phyloP scores from a whole-genome alignment of 2,888 invertebrate species.

The Hemistola chrysoprasaria region DNA sequence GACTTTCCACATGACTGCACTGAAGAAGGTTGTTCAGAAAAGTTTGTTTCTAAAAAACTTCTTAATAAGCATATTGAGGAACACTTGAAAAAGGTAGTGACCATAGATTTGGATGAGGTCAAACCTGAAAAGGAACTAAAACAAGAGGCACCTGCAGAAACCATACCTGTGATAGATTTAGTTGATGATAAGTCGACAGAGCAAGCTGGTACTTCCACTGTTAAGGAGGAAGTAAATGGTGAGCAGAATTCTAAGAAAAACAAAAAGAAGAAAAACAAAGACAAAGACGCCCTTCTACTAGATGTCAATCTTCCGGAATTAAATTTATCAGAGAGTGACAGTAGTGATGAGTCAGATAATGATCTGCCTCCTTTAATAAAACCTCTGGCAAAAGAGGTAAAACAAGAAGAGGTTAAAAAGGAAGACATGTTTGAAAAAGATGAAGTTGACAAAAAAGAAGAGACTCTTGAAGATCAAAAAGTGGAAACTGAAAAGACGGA shows the following conservation, averaged over 20 bases:
- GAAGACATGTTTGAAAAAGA: too few relatives aligned
- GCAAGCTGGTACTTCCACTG: conserved; percentile 57
- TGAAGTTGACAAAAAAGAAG: conserved; percentile 36
- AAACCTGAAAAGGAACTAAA: conserved; percentile 44
- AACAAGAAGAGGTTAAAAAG: conserved; percentile 38
- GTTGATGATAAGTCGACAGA: conserved; percentile 58
- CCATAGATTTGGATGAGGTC: conserved; percentile 54
- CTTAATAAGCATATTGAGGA: conserved; percentile 86
- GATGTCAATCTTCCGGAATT: conserved; percentile 88
- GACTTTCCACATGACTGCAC: conserved; percentile 88
- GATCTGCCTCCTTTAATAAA: conserved; percentile 50
- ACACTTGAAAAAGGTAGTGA: conserved; percentile 75
- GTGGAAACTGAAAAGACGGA: conserved; percentile 30
- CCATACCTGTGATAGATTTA: conserved; percentile 63
- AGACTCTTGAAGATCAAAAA: conserved; percentile 34
- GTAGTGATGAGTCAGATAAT: conserved; percentile 85
- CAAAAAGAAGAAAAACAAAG: conserved; percentile 72
- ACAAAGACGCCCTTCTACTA: conserved; percentile 71
- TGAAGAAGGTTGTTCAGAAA: conserved; percentile 87
- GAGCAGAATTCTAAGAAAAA: conserved; percentile 63
- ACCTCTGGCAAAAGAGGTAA: conserved; percentile 28
- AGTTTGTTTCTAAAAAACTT: conserved; percentile 91
- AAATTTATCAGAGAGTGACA: conserved; percentile 93
- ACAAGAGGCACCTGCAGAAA: conserved; percentile 54
- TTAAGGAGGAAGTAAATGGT: conserved; percentile 52